These are phyloP conservation scores for Epinotia nisella DNA, from an alignment of 2,888 invertebrate genomes.

Conservation along the genomic window DNA sequence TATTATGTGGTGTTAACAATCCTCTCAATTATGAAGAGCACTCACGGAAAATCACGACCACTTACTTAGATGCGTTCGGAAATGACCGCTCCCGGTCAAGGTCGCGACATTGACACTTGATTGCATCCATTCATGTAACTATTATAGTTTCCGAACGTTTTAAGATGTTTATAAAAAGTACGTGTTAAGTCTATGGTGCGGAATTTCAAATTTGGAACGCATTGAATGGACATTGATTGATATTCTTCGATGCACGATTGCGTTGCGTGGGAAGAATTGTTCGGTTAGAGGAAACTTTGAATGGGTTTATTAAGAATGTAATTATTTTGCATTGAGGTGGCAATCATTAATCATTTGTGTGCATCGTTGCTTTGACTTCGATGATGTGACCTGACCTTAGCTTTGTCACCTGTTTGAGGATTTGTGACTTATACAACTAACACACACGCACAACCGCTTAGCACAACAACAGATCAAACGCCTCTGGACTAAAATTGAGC, in stretches of 20 bases:
- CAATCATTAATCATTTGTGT: conserved; percentile 40
- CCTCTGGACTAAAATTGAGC: too few relatives aligned
- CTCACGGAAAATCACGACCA: conserved; percentile 26
- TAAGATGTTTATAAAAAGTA: conserved; percentile 29
- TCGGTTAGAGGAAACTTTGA: conserved; percentile 22
- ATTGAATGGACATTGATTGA: conserved; percentile 33
- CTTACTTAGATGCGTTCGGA: conserved; percentile 28
- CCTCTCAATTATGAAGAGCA: conserved; percentile 31
- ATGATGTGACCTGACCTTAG: conserved; percentile 29
- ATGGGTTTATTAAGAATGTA: conserved; percentile 41
- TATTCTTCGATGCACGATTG: conserved; percentile 21
- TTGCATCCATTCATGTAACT: conserved; percentile 38
- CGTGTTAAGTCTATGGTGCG: conserved; percentile 14
- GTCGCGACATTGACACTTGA: conserved; percentile 43
- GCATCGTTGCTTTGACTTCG: conserved; percentile 17
- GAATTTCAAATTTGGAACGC: conserved; percentile 42
- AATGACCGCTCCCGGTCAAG: conserved; percentile 36
- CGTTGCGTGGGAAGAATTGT: conserved; percentile 22
- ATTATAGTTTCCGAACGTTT: conserved; percentile 30
- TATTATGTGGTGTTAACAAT: conserved; percentile 29
- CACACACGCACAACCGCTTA: neutral
- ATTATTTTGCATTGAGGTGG: conserved; percentile 39
- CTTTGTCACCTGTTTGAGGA: conserved; percentile 22
- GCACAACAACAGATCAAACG: too few relatives aligned
- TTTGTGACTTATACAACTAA: neutral